Percentiles rank a stretch among this genome's conserved stretches.
Conservation (phyloP, 2,888 invertebrate genomes). For the Nomada fabriciana region DNA sequence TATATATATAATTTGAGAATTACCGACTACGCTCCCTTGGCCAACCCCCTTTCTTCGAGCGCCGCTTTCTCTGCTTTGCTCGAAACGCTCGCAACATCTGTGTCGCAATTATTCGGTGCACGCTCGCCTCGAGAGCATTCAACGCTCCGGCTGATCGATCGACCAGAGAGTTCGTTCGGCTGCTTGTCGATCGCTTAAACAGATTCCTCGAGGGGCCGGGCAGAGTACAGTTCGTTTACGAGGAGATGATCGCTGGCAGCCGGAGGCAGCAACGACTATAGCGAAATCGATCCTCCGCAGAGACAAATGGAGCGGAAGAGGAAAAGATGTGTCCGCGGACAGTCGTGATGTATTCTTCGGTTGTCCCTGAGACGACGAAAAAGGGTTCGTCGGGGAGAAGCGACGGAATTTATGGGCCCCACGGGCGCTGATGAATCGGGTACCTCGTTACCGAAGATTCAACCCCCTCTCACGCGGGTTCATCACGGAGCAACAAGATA, state of each 20-base stretch:
- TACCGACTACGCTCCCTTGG: constrained; percentile 44
- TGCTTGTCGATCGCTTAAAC: constrained; percentile 45
- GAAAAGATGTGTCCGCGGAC: neutral
- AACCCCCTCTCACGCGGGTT: constrained; percentile 8
- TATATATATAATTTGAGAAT: constrained; percentile 62
- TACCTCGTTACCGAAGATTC: neutral
- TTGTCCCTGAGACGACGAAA: too few species aligned
- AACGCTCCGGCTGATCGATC: constrained; percentile 50
- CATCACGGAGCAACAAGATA: neutral
- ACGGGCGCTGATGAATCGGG: neutral
- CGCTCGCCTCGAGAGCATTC: constrained; percentile 48
- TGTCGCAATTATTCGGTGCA: constrained; percentile 78
- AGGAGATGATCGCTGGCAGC: constrained; percentile 43
- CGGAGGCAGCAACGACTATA: neutral
- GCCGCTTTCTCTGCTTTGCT: constrained; percentile 45
- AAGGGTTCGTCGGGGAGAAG: neutral
- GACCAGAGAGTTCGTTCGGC: constrained; percentile 9
- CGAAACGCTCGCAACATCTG: constrained; percentile 77
- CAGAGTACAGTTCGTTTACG: constrained; percentile 32
- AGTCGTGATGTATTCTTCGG: neutral
- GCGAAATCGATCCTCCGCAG: constrained; percentile 25
- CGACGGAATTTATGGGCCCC: too few species aligned
- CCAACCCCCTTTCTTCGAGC: constrained; percentile 34
- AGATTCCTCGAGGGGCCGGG: constrained; percentile 19
- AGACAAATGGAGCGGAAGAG: constrained; percentile 35